Conservation (phyloP, 2,888 invertebrate genomes). For the Agonopterix subpropinquella region DNA sequence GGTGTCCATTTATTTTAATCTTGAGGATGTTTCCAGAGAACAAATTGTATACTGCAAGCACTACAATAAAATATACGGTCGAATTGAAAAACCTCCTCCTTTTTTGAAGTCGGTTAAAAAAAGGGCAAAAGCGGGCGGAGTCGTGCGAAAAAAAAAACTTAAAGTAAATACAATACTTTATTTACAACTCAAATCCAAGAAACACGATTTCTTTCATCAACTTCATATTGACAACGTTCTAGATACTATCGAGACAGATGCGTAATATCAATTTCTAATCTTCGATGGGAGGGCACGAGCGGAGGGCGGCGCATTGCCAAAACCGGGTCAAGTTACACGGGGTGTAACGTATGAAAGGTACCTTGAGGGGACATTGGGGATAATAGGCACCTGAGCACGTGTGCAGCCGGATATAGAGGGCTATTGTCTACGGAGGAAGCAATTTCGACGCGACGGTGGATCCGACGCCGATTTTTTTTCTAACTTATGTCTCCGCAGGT, state of each 20-base stretch:
- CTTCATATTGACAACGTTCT: too few relatives aligned
- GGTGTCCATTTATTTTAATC: too few relatives aligned
- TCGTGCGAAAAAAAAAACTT: too few relatives aligned
- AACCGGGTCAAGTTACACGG: constrained; percentile 70
- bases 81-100: too few relatives aligned
- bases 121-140: too few relatives aligned
- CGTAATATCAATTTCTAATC: constrained; percentile 39
- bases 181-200: background rate
- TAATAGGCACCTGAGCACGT: constrained; percentile 75
- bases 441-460: constrained; percentile 65
- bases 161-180: background rate
- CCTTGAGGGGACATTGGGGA: constrained; percentile 39
- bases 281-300: constrained; percentile 65
- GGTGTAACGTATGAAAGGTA: constrained; percentile 55
- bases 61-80: too few relatives aligned
- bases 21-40: too few relatives aligned
- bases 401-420: constrained; percentile 66
- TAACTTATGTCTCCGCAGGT: constrained; percentile 21
- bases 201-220: too few relatives aligned
- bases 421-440: constrained; percentile 71
- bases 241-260: constrained; percentile 52
- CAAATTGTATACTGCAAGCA: too few relatives aligned
- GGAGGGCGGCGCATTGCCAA: constrained; percentile 46
- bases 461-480: constrained; percentile 54
- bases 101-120: too few relatives aligned